Conservation (phyloP, 2,888 invertebrate species). For the Dasypolia templi region DNA sequence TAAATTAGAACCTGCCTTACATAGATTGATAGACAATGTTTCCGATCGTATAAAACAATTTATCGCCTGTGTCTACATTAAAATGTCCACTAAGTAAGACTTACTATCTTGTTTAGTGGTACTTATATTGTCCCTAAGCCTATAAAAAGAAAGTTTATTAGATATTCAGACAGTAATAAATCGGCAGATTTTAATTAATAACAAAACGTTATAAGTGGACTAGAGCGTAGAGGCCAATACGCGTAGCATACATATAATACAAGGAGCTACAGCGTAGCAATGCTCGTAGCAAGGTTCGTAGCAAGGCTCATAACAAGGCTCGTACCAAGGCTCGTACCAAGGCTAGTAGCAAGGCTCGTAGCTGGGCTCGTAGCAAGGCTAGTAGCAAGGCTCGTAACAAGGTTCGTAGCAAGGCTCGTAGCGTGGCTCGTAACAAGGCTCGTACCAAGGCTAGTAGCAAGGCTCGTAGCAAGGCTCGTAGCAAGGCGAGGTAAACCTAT, state of each 20-base stretch:
- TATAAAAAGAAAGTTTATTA: conserved; percentile 37
- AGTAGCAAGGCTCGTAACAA: conserved; percentile 41
- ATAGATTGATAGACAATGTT: conserved; percentile 31
- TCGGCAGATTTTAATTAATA: background rate
- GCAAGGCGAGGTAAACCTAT: background rate
- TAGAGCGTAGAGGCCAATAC: too few relatives aligned
- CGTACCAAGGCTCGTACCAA: conserved; percentile 39
- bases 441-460: conserved; percentile 34
- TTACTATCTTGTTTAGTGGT: conserved; percentile 34
- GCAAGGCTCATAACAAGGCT: conserved; percentile 28
- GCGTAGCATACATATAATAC: conserved; percentile 9
- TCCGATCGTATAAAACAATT: conserved; percentile 32
- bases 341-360: conserved; percentile 19
- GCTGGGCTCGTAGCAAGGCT: conserved; percentile 6
- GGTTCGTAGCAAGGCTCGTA: conserved; percentile 22
- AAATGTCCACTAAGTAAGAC: conserved; percentile 34
- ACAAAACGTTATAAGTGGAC: background rate
- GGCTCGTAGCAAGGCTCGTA: conserved; percentile 41
- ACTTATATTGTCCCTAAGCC: background rate
- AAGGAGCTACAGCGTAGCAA: conserved; percentile 48
- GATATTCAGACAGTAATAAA: background rate
- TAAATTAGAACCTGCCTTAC: background rate
- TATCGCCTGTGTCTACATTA: conserved; percentile 22
- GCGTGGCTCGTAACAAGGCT: too few relatives aligned
- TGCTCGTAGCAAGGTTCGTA: conserved; percentile 25